Conservation (phyloP, 2,888 invertebrate genomes). For the Idaea dimidiata region DNA sequence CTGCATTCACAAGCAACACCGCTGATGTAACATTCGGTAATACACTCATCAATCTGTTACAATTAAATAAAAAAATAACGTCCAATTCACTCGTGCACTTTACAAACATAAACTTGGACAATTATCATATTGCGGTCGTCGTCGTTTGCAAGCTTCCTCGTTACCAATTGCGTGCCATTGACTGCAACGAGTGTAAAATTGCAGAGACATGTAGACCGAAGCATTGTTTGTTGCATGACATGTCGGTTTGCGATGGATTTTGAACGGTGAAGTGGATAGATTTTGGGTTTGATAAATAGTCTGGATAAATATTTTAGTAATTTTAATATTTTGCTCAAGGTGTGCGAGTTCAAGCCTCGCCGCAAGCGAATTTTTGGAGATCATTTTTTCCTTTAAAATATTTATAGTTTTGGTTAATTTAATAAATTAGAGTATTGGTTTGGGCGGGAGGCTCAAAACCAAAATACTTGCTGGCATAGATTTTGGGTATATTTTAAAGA, state of each 20-base stretch:
- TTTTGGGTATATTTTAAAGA: too few species aligned
- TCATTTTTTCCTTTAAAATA: too few species aligned
- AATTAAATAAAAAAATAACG: background rate
- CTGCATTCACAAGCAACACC: background rate
- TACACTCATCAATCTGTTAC: background rate
- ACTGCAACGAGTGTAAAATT: constrained; percentile 8
- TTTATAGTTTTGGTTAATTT: too few species aligned
- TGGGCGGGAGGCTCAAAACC: too few species aligned
- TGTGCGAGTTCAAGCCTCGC: too few species aligned
- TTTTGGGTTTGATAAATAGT: too few species aligned
- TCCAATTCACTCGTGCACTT: background rate
- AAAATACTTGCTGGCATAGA: too few species aligned
- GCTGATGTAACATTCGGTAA: background rate
- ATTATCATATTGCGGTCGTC: constrained; percentile 2
- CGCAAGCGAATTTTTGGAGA: too few species aligned
- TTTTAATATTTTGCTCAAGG: too few species aligned
- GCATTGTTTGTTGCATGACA: constrained; percentile 7
- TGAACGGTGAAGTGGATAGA: background rate
- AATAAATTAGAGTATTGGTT: too few species aligned
- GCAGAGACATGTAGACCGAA: constrained; percentile 14
- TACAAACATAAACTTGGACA: background rate
- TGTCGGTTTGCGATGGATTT: background rate
- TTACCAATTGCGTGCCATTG: constrained; percentile 17
- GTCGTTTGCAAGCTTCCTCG: constrained; percentile 11
- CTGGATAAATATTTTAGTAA: too few species aligned